Evolutionary conservation across 2,888 invertebrate genomes (phyloP).

Genomic region (Synanthedon vespiformis): DNA sequence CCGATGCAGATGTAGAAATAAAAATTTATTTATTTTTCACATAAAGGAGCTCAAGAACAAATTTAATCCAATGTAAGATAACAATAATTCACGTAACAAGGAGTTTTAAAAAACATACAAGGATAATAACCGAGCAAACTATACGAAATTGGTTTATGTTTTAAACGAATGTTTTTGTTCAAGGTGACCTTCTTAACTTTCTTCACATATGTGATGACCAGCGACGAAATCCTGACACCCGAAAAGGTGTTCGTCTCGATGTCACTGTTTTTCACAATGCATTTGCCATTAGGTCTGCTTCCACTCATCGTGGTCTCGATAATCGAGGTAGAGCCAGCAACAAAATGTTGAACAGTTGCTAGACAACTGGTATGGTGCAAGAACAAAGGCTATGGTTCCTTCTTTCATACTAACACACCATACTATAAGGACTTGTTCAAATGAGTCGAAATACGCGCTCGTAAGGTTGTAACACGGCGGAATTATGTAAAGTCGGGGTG

Average conservation of each 20-base stretch:
- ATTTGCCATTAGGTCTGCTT: slow-evolving; percentile 86
- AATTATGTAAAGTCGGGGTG: too few relatives aligned
- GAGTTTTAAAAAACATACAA: too few relatives aligned
- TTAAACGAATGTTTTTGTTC: slow-evolving; percentile 14
- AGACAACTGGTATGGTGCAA: slow-evolving; percentile 12
- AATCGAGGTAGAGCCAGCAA: slow-evolving; percentile 77
- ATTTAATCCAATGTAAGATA: too few relatives aligned
- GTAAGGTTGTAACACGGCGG: too few relatives aligned
- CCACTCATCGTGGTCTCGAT: slow-evolving; percentile 80
- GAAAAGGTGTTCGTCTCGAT: slow-evolving; percentile 88
- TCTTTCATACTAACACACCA: slow-evolving; percentile 31
- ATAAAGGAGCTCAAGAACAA: too few relatives aligned
- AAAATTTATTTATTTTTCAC: too few relatives aligned
- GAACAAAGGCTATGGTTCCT: slow-evolving; percentile 39
- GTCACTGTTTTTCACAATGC: slow-evolving; percentile 87
- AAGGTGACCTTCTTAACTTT: slow-evolving; percentile 89
- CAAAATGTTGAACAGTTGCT: slow-evolving; percentile 5
- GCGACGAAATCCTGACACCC: slow-evolving; percentile 78
- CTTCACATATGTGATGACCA: slow-evolving; percentile 80
- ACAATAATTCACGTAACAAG: too few relatives aligned
- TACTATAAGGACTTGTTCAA: neutral
- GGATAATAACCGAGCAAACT: too few relatives aligned
- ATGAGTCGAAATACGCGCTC: too few relatives aligned
- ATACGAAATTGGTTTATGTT: neutral
- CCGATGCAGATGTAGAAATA: too few relatives aligned